These are phyloP conservation scores for Lamellibrachia satsuma DNA, from an alignment of 2,888 invertebrate genomes.

Conservation along the genomic window DNA sequence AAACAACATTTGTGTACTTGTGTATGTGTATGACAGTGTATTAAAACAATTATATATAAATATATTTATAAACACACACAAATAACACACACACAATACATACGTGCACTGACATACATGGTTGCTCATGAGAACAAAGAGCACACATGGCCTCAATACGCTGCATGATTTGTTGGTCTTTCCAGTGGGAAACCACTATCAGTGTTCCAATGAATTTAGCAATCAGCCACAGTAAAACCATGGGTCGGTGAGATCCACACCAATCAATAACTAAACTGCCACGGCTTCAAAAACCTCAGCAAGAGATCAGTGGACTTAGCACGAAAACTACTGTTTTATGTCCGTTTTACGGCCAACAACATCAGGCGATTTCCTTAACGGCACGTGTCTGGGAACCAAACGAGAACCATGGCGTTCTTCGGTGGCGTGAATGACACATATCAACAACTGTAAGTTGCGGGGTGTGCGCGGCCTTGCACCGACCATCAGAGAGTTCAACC, in stretches of 20 bases:
- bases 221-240: not conserved
- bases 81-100: not conserved
- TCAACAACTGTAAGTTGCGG: not conserved
- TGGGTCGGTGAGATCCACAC: not conserved
- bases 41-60: not conserved
- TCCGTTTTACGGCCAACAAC: not conserved
- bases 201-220: not conserved
- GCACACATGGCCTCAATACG: not conserved
- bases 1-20: not conserved
- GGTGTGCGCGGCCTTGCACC: not conserved
- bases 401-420: not conserved
- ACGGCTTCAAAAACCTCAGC: not conserved
- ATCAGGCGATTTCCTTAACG: not conserved
- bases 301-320: not conserved
- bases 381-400: not conserved
- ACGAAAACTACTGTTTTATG: not conserved
- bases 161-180: not conserved
- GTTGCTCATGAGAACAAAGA: not conserved
- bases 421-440: not conserved
- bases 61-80: not conserved
- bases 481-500: not conserved
- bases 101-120: not conserved
- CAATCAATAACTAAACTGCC: not conserved
- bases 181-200: not conserved
- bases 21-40: not conserved